phyloP scores from a whole-genome alignment of 2,888 invertebrate genomes.

The Lycia hirtaria region DNA sequence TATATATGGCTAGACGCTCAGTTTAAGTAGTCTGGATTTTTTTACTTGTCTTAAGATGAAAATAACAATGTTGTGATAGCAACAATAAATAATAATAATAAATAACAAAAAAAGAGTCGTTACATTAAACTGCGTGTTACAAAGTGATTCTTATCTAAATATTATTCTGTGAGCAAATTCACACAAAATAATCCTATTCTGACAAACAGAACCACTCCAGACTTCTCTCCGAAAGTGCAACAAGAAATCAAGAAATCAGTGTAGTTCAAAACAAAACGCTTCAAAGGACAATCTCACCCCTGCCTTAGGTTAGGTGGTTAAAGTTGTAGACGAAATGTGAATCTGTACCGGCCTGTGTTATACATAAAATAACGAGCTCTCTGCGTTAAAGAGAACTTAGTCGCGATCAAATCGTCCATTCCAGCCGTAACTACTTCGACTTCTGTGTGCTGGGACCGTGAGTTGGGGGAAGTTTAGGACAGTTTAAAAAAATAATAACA shows the following conservation, averaged over 20 bases:
- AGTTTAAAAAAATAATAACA: background rate
- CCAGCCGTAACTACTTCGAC: constrained; percentile 59
- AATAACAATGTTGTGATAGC: too few relatives aligned
- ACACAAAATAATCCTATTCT: background rate
- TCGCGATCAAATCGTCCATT: constrained; percentile 60
- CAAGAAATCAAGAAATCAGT: constrained; percentile 2
- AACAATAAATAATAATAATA: too few relatives aligned
- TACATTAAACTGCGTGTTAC: too few relatives aligned
- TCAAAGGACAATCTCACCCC: constrained; percentile 11
- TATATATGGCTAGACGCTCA: too few relatives aligned
- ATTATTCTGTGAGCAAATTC: too few relatives aligned
- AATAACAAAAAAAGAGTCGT: too few relatives aligned
- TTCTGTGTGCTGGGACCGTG: constrained; percentile 30
- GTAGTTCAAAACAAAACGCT: background rate
- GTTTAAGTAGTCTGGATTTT: too few relatives aligned
- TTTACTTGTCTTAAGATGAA: too few relatives aligned
- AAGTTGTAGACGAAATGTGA: constrained; percentile 37
- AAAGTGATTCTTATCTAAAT: too few relatives aligned
- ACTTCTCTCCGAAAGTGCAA: background rate
- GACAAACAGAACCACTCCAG: background rate
- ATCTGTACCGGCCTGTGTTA: constrained; percentile 45
- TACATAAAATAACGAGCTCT: constrained; percentile 53
- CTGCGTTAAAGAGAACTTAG: constrained; percentile 47
- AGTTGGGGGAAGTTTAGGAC: background rate
- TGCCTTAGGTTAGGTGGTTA: too few relatives aligned